These are phyloP conservation scores for Solenopsis fugax DNA, from an alignment of 1,140 invertebrate genomes.

Conservation along the genomic window DNA sequence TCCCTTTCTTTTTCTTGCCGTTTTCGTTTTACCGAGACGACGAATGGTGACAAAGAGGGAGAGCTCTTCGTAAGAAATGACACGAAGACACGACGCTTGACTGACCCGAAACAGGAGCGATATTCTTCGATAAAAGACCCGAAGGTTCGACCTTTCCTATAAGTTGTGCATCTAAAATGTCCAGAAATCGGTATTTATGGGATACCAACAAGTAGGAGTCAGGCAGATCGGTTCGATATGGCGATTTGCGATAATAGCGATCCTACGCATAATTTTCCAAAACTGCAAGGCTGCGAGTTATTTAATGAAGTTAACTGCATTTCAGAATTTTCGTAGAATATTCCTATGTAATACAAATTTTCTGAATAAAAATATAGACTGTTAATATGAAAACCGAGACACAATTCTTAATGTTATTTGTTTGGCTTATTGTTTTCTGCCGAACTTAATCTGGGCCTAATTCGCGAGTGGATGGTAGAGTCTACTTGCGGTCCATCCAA, in stretches of 20 bases:
- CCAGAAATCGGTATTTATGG: not conserved
- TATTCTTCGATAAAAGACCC: not conserved
- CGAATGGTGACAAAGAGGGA: slow-evolving; percentile 67
- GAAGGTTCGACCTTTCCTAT: not conserved
- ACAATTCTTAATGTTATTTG: not conserved
- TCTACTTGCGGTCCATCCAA: slow-evolving; percentile 28
- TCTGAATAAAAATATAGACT: not conserved
- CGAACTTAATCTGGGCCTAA: slow-evolving; percentile 29
- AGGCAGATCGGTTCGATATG: not conserved
- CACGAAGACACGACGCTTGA: slow-evolving; percentile 47
- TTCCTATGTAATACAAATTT: not conserved
- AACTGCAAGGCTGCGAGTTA: not conserved
- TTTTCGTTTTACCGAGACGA: slow-evolving; percentile 63
- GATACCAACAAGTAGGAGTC: not conserved
- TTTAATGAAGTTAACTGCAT: not conserved
- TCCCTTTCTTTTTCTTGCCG: slow-evolving; percentile 35
- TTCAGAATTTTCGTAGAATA: not conserved
- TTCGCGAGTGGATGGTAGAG: slow-evolving; percentile 9
- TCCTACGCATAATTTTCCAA: not conserved
- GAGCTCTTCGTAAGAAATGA: slow-evolving; percentile 54
- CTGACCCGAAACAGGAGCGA: slow-evolving; percentile 25
- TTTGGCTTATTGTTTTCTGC: not conserved
- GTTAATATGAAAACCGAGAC: not conserved
- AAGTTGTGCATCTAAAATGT: not conserved
- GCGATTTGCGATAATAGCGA: not conserved